Evolutionary conservation across 2,113 vertebrate species (phyloP), one percentile per base, ranked within the genome.

Genomic region (Macrotis lagotis): DNA sequence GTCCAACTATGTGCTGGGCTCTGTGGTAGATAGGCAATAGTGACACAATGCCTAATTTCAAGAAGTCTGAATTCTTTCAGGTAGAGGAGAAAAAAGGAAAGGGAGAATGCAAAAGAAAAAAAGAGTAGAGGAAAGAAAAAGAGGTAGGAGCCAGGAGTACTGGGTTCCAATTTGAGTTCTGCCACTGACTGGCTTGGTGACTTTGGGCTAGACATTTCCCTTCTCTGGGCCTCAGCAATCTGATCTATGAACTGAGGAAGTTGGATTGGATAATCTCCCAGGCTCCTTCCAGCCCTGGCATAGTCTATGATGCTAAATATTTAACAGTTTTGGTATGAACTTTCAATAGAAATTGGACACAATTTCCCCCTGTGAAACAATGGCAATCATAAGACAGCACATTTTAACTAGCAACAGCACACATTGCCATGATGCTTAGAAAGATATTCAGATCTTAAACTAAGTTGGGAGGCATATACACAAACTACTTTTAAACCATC

Each of bases 391-490:
- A 94, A 52, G 51, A 90, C 12, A 48, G 44, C 92, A 92, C 47
- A 25, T 74, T 90, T 91, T 90, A 25, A 25, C 92, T 88, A 94
- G 28, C 90, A 94, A 88, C 12, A 47, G 59, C 52, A 89, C 9
- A 92, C 3, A 19, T 9, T 22, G 50, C 31, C 91, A 48, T 8
- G n/a, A 19, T 44, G 24, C 31, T 25, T 22, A 92, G 59, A 88
- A 50, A 90, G 51, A 95, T 44, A 50, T 3, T 3, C 31, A 44
- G 90, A 90, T 37, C 49, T 0, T 5, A 22, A 48, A 25, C 3
- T 44, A 83, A 24, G 3, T 24, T 83, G 1, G 31, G 28, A 53
- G 31, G 47, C 83, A 50, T 5, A 37, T 55, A 51, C 47, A n/a
- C 7, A 83, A 74, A 74, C 14, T 74, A 44, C 66, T 44, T 74